Evolutionary conservation across 1,140 invertebrate genomes (phyloP).

Genomic region (Chironomus striatipennis): DNA sequence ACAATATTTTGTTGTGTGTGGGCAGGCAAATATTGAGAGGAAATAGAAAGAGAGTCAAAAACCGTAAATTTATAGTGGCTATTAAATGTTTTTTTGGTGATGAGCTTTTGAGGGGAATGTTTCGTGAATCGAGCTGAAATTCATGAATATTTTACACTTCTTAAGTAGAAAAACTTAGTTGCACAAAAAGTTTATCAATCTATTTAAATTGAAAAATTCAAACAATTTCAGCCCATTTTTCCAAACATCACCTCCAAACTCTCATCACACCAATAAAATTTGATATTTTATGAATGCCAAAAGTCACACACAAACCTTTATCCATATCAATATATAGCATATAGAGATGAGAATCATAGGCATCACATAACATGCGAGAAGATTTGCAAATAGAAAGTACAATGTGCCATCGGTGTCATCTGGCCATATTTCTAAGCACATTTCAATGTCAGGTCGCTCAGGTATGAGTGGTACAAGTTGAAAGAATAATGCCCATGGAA

Average conservation of each 20-base stretch:
- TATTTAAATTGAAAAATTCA: too few relatives aligned
- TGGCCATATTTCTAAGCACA: constrained; percentile 82
- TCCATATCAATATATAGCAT: constrained; percentile 89
- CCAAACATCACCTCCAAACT: neutral
- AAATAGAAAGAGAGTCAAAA: neutral
- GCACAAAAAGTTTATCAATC: too few relatives aligned
- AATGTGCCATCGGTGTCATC: constrained; percentile 64
- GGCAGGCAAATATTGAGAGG: too few relatives aligned
- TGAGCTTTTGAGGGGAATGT: neutral
- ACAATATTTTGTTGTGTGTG: neutral
- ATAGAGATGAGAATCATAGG: constrained; percentile 84
- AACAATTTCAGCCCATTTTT: too few relatives aligned
- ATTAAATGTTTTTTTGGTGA: neutral
- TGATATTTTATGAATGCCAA: neutral
- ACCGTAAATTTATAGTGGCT: neutral
- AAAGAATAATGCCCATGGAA: constrained; percentile 87
- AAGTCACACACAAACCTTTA: constrained; percentile 76
- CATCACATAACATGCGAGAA: constrained; percentile 85
- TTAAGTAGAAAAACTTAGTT: too few relatives aligned
- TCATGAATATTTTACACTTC: too few relatives aligned
- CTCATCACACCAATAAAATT: neutral
- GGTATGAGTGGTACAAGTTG: constrained; percentile 66
- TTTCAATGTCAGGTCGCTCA: constrained; percentile 56
- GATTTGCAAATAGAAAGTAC: constrained; percentile 83
- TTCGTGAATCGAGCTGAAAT: too few relatives aligned